Base-by-base conservation (phyloP, 1,140 invertebrate genomes). In the Zaprionus ghesquierei region DNA sequence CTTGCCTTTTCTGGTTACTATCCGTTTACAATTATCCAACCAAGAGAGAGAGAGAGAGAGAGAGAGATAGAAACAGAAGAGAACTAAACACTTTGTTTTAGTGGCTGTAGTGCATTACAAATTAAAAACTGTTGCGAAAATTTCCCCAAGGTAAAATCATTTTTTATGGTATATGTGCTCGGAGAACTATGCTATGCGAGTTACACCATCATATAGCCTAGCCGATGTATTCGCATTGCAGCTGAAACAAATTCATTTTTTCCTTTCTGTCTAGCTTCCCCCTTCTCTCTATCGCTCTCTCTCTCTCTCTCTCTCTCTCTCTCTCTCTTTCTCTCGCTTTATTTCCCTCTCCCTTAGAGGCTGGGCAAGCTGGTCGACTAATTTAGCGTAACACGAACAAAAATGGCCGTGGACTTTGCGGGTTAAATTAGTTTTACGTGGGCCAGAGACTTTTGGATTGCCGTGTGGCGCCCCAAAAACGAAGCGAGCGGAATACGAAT, bases 401-500 rank as follows among this genome's bases (percentile, higher is more conserved):
- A 89, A 87, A 84, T 89, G 75, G 84, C 84, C 84, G 60, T 81
- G 77, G 68, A 75, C 66, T 75, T 74, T 89, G 82, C 76, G 84
- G 82, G 82, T 82, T 87, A 87, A 87, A 87, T 87, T 87, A 87
- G 82, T 87, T 87, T 87, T 87, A 87, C 82, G 82, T 87, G 82
- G 82, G 69, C 79, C 51, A 50, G 20, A 15, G 38, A 25, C 29
- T 56, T 71, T 66, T 58, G 25, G 49, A 23, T 60, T n/a, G 29
- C 15, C 54, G 38, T 49, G 25, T 38, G 27, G 53, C n/a, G n/a
- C 35, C 35, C 35, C 35, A n/a, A n/a, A 38, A 38, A 9, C 35
- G 35, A 15, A 38, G n/a, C n/a, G n/a, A 1, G 31, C 13, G 12
- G 13, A 33, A 33, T 33, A 33, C n/a, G 31, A 22, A 9, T 2